phyloP scores from a whole-genome alignment of 1,140 invertebrate genomes.

The Ceratosolen solmsi region DNA sequence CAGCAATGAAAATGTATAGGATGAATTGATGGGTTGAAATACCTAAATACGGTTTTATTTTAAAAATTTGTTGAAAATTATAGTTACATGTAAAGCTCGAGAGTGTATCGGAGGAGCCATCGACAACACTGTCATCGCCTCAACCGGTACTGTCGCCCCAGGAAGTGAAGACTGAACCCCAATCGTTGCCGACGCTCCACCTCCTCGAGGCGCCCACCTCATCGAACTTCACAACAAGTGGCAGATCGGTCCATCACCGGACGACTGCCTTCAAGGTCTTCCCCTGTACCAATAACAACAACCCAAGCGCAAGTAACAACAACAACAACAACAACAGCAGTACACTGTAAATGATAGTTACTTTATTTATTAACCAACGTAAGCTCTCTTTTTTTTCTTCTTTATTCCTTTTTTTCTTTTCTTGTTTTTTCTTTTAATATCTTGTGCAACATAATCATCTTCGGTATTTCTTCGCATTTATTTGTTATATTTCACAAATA shows the following conservation, averaged over 20 bases:
- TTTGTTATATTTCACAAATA: no score
- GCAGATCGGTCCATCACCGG: slow-evolving; percentile 62
- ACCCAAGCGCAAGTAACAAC: slow-evolving; percentile 56
- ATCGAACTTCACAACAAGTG: slow-evolving; percentile 57
- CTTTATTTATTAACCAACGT: no score
- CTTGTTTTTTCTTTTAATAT: no score
- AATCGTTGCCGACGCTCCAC: slow-evolving; percentile 73
- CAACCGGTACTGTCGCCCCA: slow-evolving; percentile 80
- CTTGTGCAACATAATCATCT: no score
- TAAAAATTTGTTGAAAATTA: slow-evolving; percentile 54
- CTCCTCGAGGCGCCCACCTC: slow-evolving; percentile 66
- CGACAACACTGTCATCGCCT: slow-evolving; percentile 54
- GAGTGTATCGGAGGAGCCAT: slow-evolving; percentile 73
- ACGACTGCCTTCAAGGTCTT: slow-evolving; percentile 63
- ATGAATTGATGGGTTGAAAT: no score
- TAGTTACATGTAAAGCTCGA: slow-evolving; percentile 78
- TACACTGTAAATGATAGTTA: no score
- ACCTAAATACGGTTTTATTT: no score
- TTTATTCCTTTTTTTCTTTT: no score
- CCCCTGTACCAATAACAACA: slow-evolving; percentile 55
- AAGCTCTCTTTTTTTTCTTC: no score
- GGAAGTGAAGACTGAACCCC: slow-evolving; percentile 81
- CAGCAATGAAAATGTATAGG: no score
- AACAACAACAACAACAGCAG: slow-evolving; percentile 57
- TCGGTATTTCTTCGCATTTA: no score